Evolutionary conservation across 2,797 vertebrate species (phyloP).

Genomic region (Ispidina lecontei): DNA sequence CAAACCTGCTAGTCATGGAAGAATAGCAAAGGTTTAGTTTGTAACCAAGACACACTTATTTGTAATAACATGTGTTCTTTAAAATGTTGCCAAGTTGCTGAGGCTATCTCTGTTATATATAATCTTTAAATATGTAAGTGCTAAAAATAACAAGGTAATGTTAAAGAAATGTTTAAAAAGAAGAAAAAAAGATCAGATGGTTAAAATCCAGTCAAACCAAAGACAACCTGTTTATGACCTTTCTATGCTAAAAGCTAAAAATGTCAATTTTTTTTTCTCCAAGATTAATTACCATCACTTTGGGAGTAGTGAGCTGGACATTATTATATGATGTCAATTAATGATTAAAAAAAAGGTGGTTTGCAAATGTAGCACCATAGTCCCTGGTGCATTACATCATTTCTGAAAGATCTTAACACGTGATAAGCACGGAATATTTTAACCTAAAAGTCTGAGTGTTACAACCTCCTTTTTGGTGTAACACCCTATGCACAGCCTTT

Average conservation of each 20-base stretch:
- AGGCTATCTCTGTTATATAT: slow-evolving; percentile 24
- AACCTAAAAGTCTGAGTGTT: slow-evolving; percentile 57
- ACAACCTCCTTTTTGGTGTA: slow-evolving; percentile 49
- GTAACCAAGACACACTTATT: slow-evolving; percentile 50
- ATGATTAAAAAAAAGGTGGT: slow-evolving; percentile 59
- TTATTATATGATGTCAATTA: slow-evolving; percentile 63
- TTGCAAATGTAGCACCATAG: slow-evolving; percentile 46
- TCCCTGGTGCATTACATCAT: slow-evolving; percentile 47
- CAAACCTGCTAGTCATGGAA: slow-evolving; percentile 16
- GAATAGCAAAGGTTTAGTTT: slow-evolving; percentile 25
- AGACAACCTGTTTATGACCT: slow-evolving; percentile 53
- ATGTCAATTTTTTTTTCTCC: neutral
- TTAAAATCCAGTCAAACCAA: slow-evolving; percentile 53
- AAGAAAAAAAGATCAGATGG: slow-evolving; percentile 37
- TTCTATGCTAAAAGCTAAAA: slow-evolving; percentile 58
- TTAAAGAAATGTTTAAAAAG: neutral
- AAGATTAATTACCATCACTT: slow-evolving; percentile 56
- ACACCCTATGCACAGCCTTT: slow-evolving; percentile 22
- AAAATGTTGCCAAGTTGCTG: slow-evolving; percentile 41
- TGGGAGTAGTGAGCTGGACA: slow-evolving; percentile 52
- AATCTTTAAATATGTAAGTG: slow-evolving; percentile 55
- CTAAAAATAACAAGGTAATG: slow-evolving; percentile 50
- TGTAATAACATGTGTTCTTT: slow-evolving; percentile 45
- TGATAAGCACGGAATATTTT: slow-evolving; percentile 59
- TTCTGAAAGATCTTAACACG: slow-evolving; percentile 55